Evolutionary conservation across 2,113 vertebrate genomes (phyloP).

Genomic region (Pteronura brasiliensis): DNA sequence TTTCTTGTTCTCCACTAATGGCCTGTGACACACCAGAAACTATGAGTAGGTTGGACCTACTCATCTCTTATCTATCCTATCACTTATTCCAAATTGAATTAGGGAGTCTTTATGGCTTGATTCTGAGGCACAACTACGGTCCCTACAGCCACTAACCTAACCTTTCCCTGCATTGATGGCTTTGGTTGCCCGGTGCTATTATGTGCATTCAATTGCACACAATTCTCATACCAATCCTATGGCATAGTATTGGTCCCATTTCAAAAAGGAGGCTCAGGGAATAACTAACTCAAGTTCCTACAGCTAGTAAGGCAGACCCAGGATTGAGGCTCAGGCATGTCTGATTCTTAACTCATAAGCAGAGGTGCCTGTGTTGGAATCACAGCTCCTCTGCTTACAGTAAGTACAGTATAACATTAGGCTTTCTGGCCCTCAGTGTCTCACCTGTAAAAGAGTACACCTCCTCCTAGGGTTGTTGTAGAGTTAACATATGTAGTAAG

Average conservation of each 20-base stretch:
- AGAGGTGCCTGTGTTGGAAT: not conserved
- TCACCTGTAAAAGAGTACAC: not conserved
- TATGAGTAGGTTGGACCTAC: not conserved
- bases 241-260: not conserved
- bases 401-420: not conserved
- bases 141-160: not conserved
- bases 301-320: not conserved
- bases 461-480: no score
- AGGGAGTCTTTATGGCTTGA: not conserved
- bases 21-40: not conserved
- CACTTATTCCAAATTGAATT: not conserved
- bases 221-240: not conserved
- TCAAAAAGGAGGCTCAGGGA: not conserved
- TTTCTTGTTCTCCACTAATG: not conserved
- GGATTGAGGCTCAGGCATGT: not conserved
- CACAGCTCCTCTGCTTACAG: not conserved
- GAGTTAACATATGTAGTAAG: not conserved
- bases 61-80: not conserved
- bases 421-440: not conserved
- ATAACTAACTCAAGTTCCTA: not conserved
- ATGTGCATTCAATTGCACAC: not conserved
- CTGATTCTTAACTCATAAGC: not conserved
- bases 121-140: not conserved
- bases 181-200: not conserved
- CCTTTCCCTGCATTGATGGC: not conserved